Conservation (phyloP, 2,888 invertebrate species). For the Rhingia rostrata region DNA sequence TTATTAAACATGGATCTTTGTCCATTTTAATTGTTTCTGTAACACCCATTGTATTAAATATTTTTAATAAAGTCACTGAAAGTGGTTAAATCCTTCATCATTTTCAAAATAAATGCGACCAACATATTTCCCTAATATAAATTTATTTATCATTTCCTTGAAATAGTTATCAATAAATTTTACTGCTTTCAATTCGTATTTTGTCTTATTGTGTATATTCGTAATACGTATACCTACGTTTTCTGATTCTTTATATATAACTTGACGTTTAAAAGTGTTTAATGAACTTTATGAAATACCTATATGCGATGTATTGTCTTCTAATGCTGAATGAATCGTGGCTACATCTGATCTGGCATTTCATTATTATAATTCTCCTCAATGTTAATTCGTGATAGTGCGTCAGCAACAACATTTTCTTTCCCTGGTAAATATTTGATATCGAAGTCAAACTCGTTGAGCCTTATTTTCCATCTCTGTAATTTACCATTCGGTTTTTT, state of each 20-base stretch:
- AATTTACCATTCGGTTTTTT: constrained; percentile 62
- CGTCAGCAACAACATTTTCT: too few species aligned
- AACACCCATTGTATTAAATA: too few species aligned
- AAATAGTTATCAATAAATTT: too few species aligned
- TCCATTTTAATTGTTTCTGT: too few species aligned
- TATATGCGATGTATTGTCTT: constrained; percentile 21
- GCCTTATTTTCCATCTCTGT: constrained; percentile 55
- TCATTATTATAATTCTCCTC: constrained; percentile 19
- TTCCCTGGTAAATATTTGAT: constrained; percentile 45
- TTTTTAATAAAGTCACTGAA: too few species aligned
- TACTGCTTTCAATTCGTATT: too few species aligned
- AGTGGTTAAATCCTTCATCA: constrained; percentile 19
- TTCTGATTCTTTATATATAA: constrained; percentile 30
- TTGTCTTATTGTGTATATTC: constrained; percentile 16
- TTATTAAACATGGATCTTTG: too few species aligned
- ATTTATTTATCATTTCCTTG: too few species aligned
- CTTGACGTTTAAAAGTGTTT: constrained; percentile 20
- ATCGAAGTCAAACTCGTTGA: constrained; percentile 57
- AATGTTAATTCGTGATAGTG: too few species aligned
- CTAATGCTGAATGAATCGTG: constrained; percentile 37
- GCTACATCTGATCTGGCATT: constrained; percentile 24
- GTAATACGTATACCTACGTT: constrained; percentile 12
- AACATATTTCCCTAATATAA: constrained; percentile 15
- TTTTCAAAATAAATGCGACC: constrained; percentile 18
- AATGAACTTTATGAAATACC: constrained; percentile 18